Evolutionary conservation across 2,113 vertebrate genomes (phyloP).

Genomic region (Misgurnus mizolepis): DNA sequence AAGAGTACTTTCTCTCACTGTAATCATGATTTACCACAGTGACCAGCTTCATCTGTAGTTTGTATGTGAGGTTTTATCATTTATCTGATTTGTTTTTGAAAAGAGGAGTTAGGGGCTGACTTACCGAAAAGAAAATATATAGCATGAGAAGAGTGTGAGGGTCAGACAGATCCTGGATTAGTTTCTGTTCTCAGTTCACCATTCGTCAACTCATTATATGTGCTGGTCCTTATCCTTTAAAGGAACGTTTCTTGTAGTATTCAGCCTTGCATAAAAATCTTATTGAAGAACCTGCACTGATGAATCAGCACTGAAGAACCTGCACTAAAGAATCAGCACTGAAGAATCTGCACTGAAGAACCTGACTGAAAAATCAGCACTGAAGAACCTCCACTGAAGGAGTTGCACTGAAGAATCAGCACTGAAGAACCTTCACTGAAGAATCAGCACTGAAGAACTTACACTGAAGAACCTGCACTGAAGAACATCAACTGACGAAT

Average conservation of each 20-base stretch:
- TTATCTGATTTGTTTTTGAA: conserved; percentile 3
- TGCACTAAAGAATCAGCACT: no score
- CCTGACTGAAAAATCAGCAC: no score
- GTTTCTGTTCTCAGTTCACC: conserved; percentile 12
- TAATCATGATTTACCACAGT: conserved; percentile 38
- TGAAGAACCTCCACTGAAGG: no score
- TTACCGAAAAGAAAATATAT: conserved; percentile 6
- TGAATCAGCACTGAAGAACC: no score
- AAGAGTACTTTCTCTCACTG: neutral
- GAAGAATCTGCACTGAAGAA: no score
- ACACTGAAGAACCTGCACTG: no score
- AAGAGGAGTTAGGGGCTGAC: neutral
- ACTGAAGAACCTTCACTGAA: no score
- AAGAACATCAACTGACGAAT: no score
- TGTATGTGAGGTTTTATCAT: conserved; percentile 3
- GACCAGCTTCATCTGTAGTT: neutral
- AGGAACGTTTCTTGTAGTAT: neutral
- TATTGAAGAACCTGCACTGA: no score
- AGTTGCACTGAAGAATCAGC: no score
- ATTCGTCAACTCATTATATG: conserved; percentile 20
- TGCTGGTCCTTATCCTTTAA: neutral
- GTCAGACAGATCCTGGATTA: conserved; percentile 18
- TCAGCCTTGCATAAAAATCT: no score
- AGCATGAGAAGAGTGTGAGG: conserved; percentile 10
- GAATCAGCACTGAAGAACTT: no score